A percentile compares a stretch with the other conserved stretches of the same genome.
Evolutionary conservation across 2,888 invertebrate species (phyloP).

Genomic region (Dysmachus trigonus): DNA sequence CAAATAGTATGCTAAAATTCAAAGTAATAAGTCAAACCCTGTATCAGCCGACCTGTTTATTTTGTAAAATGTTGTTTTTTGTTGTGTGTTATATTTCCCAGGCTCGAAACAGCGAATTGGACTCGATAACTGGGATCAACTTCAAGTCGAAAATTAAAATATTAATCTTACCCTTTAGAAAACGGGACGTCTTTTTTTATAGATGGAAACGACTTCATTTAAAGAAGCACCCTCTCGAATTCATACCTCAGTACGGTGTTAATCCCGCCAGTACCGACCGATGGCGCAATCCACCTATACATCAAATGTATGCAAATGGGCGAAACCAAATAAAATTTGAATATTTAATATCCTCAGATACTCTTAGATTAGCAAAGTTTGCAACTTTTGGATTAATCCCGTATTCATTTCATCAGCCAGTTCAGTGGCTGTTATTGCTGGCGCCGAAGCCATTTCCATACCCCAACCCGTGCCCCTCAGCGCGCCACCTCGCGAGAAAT

Average conservation of each 20-base stretch:
- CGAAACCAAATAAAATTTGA: constrained; percentile 51
- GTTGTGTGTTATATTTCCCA: too few relatives aligned
- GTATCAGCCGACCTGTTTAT: too few relatives aligned
- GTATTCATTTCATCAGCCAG: constrained; percentile 48
- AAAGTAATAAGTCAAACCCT: too few relatives aligned
- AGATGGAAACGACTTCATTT: background rate
- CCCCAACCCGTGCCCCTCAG: too few relatives aligned
- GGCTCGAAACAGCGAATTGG: background rate
- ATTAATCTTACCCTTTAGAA: background rate
- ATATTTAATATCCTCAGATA: constrained; percentile 51
- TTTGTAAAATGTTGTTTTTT: too few relatives aligned
- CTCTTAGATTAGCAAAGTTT: constrained; percentile 51
- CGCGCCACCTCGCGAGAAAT: background rate
- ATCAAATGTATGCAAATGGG: constrained; percentile 52
- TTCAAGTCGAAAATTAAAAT: background rate
- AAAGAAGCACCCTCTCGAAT: background rate
- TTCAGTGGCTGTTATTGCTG: constrained; percentile 25
- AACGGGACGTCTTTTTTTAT: background rate
- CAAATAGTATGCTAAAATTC: too few relatives aligned
- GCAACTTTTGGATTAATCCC: constrained; percentile 52
- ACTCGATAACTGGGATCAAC: background rate
- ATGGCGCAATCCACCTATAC: constrained; percentile 31
- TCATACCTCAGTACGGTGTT: background rate
- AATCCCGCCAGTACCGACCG: background rate
- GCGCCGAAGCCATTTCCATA: constrained; percentile 33